phyloP scores from a whole-genome alignment of 2,888 invertebrate species.

The Xestia c-nigrum region DNA sequence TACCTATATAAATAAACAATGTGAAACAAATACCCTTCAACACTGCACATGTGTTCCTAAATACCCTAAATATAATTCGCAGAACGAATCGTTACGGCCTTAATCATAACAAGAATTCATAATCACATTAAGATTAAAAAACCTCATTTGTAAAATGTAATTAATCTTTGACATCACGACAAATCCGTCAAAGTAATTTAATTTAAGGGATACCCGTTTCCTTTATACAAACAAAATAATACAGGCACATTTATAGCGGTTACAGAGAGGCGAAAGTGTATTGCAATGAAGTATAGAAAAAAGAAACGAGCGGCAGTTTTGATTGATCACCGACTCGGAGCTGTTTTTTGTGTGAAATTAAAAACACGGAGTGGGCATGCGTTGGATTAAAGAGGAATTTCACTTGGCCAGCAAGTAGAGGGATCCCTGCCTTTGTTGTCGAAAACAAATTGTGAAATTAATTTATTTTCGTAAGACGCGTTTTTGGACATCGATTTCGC shows the following conservation, averaged over 20 bases:
- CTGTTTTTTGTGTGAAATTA: conserved; percentile 90
- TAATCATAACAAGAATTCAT: conserved; percentile 29
- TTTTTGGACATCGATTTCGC: conserved; percentile 78
- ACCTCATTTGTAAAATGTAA: conserved; percentile 52
- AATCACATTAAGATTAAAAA: conserved; percentile 53
- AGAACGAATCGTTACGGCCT: conserved; percentile 16
- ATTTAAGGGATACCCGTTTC: conserved; percentile 86
- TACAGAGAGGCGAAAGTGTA: conserved; percentile 87
- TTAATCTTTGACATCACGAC: conserved; percentile 70
- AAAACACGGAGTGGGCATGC: conserved; percentile 88
- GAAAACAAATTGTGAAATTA: conserved; percentile 82
- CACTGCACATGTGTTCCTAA: conserved; percentile 10
- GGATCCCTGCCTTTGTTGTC: conserved; percentile 80
- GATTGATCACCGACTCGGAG: conserved; percentile 89
- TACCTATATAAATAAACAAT: conserved; percentile 10
- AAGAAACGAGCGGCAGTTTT: conserved; percentile 85
- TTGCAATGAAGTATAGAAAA: conserved; percentile 88
- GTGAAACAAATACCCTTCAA: conserved; percentile 13
- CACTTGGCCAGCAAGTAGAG: conserved; percentile 81
- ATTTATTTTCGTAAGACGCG: conserved; percentile 80
- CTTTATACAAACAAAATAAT: conserved; percentile 87
- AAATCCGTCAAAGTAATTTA: conserved; percentile 86
- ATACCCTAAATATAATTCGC: conserved; percentile 10
- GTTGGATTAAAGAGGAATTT: conserved; percentile 89
- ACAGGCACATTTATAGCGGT: conserved; percentile 86